Evolutionary conservation across 2,888 invertebrate species (phyloP).

Genomic region (Drosophila longiperda): DNA sequence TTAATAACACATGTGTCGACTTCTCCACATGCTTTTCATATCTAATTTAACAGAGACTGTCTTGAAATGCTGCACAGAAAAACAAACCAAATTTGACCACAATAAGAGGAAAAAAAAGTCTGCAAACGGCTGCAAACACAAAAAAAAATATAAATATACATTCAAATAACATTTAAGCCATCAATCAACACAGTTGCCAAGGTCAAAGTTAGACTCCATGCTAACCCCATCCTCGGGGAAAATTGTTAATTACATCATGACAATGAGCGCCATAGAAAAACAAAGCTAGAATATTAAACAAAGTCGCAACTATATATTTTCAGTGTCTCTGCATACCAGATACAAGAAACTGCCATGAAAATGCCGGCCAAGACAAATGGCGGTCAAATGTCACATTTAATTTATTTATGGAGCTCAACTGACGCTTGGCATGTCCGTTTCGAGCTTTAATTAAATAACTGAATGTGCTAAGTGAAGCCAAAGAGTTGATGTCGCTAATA

Average conservation of each 20-base stretch:
- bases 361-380: constrained; percentile 70
- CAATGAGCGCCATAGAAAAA: constrained; percentile 62
- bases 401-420: constrained; percentile 66
- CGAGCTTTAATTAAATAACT: constrained; percentile 73
- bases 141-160: constrained; percentile 55
- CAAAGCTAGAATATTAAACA: constrained; percentile 14
- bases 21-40: neutral
- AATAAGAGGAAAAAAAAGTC: constrained; percentile 23
- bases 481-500: constrained; percentile 71
- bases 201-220: constrained; percentile 45
- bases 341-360: constrained; percentile 63
- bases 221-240: constrained; percentile 6
- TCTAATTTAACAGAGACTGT: constrained; percentile 57
- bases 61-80: constrained; percentile 7
- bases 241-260: constrained; percentile 65
- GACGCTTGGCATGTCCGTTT: constrained; percentile 20
- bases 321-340: constrained; percentile 16
- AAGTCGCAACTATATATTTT: constrained; percentile 43
- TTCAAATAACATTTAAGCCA: constrained; percentile 73
- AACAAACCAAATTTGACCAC: constrained; percentile 6
- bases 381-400: constrained; percentile 79
- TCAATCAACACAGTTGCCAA: constrained; percentile 70
- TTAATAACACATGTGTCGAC: constrained; percentile 63
- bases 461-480: constrained; percentile 63
- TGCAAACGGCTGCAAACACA: constrained; percentile 11